Base-by-base conservation (phyloP, 2,113 vertebrate species). In the Climacteris rufus region DNA sequence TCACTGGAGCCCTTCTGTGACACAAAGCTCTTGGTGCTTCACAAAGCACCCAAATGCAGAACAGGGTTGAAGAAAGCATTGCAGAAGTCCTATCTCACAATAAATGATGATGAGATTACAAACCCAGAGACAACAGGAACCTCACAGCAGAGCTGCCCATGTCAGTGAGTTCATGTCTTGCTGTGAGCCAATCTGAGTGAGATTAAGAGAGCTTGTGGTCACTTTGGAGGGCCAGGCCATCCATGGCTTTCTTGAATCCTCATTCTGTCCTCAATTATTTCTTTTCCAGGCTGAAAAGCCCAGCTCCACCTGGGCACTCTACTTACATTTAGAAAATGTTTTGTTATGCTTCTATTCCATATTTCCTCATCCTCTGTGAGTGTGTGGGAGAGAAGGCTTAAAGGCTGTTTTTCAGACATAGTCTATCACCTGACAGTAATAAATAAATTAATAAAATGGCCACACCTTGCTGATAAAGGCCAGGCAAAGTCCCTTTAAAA, bases 321-420 rank as follows among this genome's bases (percentile, higher is more conserved):
- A 6, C 31, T 49, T n/a, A 63, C 61, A 11, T 70, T 65, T 39
- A 49, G 39, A 30, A 83, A 80, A 64, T 10, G 9, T 39, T 6
- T 11, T n/a, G 11, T 30, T 83, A 24, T 4, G 5, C 15, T 30
- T 80, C 40, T 44, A 1, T n/a, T 45, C 9, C 2, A 0, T 35
- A 61, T 54, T 59, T 69, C 12, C 33, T 81, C 21, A 3, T 33
- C 6, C 59, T 39, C 59, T 65, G 8, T 35, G 25, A 56, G 40
- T 20, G 20, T 16, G 59, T 78, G 33, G 53, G 61, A 52, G 25
- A 35, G 70, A 72, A 68, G 16, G 20, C 37, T 44, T 56, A 6
- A 44, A 35, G 37, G 18, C 20, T 44, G 0, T 57, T 83, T 30
- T 59, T 52, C 27, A n/a, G 9, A 47, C 10, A 14, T 0, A 2